Base-by-base conservation (phyloP, 2,888 invertebrate species). In the Homarus gammarus region DNA sequence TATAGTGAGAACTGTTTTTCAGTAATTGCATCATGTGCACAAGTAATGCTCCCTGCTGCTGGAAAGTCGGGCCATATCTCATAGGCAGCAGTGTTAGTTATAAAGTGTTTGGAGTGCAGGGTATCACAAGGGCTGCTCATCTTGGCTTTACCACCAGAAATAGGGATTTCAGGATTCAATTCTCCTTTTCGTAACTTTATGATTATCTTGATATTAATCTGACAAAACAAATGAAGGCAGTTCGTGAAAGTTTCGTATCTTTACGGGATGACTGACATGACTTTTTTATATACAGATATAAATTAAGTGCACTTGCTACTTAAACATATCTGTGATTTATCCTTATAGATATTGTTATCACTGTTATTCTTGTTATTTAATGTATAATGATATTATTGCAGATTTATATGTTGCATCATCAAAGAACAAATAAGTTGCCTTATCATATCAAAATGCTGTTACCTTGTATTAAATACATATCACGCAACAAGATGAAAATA, bases 311-410 rank as follows among this genome's bases (percentile, higher is more conserved):
- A 78, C 78, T 78, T 78, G 78, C 78, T 33, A 56, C 56, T 78
- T 78, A 31, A 40, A 78, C 77, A 31, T 78, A 56, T 78, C 56
- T 78, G 56, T 78, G 78, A 78, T 78, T 78, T 56, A 78, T 78
- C 36, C 78, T 78, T 78, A 78, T 77, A 49, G 77, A 33, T n/a
- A 22, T 78, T 78, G 78, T 78, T 78, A 56, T 78, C 56, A 40
- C 78, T 78, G 78, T 78, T 78, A 78, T 78, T 56, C 51, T 78
- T 78, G 78, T 78, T 78, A 56, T 78, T 78, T 78, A 56, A 78
- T 78, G 78, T 78, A 33, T 73, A 73, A 40, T n/a, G 44, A 77
- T 44, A 49, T 77, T 77, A 77, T 44, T 44, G 44, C 75, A 40
- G 15, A 44, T 44, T 44, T 44, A 31, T 77, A 27, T 49, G 44